Base-by-base conservation (phyloP, 2,888 invertebrate species). In the Ptilodon capucinus region DNA sequence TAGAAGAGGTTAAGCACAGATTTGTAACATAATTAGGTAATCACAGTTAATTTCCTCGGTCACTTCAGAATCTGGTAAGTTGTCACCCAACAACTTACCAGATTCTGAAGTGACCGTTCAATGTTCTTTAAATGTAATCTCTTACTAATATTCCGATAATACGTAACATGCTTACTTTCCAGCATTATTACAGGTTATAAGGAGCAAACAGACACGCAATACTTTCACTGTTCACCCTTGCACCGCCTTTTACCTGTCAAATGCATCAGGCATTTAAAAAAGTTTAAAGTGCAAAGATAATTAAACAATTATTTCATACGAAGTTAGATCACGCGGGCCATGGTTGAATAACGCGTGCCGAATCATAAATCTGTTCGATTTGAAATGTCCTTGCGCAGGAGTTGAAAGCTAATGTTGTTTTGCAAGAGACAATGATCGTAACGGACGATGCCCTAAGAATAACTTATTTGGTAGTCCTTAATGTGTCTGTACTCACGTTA, bases 341-440 rank as follows among this genome's bases (percentile, higher is more conserved):
- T 59, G 63, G 59, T 53, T 57, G 44, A 51, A 19, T 61, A 60
- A 76, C 76, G 71, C 62, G 60, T 47, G 54, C 46, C 50, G 83
- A 84, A 76, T 65, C 71, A 78, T 66, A 63, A 62, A 53, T 39
- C 30, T 42, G 28, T 48, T 46, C 40, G 63, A 64, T 69, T 68
- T 64, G 67, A 73, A 66, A 62, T 78, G 84, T 85, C 86, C 86
- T 87, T 86, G 86, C 81, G 78, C 38, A 9, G 38, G 68, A 67
- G 68, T 76, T 64, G 81, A 81, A 81, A 82, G 81, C 78, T 75
- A 74, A 78, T 71, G 64, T 57, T 60, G 70, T 86, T 84, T 84
- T 80, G 87, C 84, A 87, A 86, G 75, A 72, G 75, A 72, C 68
- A 67, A 64, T 68, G 65, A 61, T 71, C 76, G 82, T 79, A 81